phyloP scores from a whole-genome alignment of 1,140 invertebrate species.

The Cydia strobilella region DNA sequence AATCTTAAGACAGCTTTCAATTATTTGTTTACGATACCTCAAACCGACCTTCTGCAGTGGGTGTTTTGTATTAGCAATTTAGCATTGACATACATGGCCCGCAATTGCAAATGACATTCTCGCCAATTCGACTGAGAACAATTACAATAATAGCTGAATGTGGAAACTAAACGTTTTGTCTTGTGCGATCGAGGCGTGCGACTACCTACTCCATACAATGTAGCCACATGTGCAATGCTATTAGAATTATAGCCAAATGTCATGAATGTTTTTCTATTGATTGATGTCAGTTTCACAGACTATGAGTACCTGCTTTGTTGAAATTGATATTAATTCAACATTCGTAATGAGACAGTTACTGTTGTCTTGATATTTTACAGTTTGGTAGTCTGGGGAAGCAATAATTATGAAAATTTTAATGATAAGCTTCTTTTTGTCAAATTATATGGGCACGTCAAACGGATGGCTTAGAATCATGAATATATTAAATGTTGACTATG shows the following conservation, averaged over 20 bases:
- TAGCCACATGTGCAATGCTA: conserved; percentile 9
- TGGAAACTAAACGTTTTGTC: conserved; percentile 41
- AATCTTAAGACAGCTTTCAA: conserved; percentile 53
- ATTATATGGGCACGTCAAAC: too few relatives aligned
- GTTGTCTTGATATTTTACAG: background rate
- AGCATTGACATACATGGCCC: conserved; percentile 69
- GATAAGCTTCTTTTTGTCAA: too few relatives aligned
- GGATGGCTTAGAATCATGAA: too few relatives aligned
- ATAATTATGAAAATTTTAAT: too few relatives aligned
- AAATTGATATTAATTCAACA: conserved; percentile 1
- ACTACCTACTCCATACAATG: background rate
- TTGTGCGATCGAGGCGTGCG: conserved; percentile 33
- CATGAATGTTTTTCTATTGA: conserved; percentile 4
- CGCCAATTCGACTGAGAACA: conserved; percentile 47
- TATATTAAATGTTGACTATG: too few relatives aligned
- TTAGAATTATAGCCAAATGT: background rate
- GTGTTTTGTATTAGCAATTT: conserved; percentile 68
- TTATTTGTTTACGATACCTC: conserved; percentile 48
- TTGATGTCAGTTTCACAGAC: background rate
- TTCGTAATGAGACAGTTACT: background rate
- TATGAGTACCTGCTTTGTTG: background rate
- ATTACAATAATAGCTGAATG: conserved; percentile 48
- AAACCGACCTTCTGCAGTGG: conserved; percentile 54
- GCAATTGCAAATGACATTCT: conserved; percentile 56
- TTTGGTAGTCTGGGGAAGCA: background rate